A percentile compares a stretch with the other conserved stretches of the same genome.
Evolutionary conservation across 2,888 invertebrate genomes (phyloP).

Genomic region (Girardia tigrina): DNA sequence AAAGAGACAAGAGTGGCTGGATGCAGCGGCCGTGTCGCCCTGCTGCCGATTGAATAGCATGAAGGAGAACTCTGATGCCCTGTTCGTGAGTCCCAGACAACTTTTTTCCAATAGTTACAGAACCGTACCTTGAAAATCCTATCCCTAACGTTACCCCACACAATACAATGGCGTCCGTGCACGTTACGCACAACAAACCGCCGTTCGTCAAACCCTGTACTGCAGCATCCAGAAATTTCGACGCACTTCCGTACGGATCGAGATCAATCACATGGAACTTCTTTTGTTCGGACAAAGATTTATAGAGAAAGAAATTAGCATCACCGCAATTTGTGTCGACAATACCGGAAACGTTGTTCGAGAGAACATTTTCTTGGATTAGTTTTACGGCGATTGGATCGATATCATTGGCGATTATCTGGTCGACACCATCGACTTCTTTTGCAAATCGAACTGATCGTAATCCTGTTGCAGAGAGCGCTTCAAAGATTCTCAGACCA

Average conservation of each 20-base stretch:
- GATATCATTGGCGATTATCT: conserved; percentile 75
- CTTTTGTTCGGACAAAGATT: conserved; percentile 5
- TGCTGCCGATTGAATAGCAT: conserved; percentile 76
- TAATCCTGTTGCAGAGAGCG: conserved; percentile 82
- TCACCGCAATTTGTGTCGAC: conserved; percentile 68
- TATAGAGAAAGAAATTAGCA: conserved; percentile 53
- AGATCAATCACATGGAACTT: conserved; percentile 75
- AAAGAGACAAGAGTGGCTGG: conserved; percentile 72
- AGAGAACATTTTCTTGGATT: conserved; percentile 65
- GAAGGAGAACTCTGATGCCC: conserved; percentile 78
- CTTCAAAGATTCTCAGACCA: conserved; percentile 64
- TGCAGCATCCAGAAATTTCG: conserved; percentile 61
- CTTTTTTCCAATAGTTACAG: conserved; percentile 61
- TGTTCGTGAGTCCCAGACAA: conserved; percentile 72
- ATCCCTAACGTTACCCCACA: conserved; percentile 89
- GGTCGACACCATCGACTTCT: conserved; percentile 67
- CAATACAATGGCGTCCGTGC: conserved; percentile 82
- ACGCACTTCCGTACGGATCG: conserved; percentile 91
- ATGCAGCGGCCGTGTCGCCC: conserved; percentile 82
- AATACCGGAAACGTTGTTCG: conserved; percentile 63
- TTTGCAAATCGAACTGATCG: conserved; percentile 87
- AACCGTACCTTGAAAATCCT: conserved; percentile 79
- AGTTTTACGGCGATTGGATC: conserved; percentile 68
- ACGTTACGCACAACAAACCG: conserved; percentile 79
- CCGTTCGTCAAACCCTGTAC: conserved; percentile 49